These are phyloP conservation scores for Pedicia rivosa DNA, from an alignment of 2,888 invertebrate species.

Conservation along the genomic window DNA sequence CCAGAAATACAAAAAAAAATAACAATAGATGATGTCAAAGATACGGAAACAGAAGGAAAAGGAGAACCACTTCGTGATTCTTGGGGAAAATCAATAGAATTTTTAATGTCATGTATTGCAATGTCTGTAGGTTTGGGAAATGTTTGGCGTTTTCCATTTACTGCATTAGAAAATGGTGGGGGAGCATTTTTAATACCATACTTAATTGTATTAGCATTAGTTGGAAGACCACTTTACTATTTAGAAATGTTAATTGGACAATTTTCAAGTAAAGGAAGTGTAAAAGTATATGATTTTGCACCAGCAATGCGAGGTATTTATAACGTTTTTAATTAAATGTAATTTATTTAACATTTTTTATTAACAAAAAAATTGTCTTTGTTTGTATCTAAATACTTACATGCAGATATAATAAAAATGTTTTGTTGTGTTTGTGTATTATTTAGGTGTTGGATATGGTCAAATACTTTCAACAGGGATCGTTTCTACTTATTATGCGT, in stretches of 20 bases:
- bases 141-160: constrained; percentile 52
- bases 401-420: not conserved
- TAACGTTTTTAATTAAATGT: no score
- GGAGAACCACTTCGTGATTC: constrained; percentile 20
- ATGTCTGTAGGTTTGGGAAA: constrained; percentile 51
- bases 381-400: not conserved
- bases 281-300: constrained; percentile 46
- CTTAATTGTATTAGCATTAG: constrained; percentile 41
- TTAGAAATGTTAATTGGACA: constrained; percentile 60
- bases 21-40: not conserved
- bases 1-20: no score
- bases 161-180: constrained; percentile 49
- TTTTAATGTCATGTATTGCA: constrained; percentile 30
- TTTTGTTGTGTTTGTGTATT: not conserved
- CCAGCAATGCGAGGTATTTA: constrained; percentile 51
- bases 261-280: constrained; percentile 51
- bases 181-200: constrained; percentile 51
- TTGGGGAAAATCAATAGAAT: constrained; percentile 30
- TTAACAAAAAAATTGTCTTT: not conserved
- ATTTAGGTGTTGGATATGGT: constrained; percentile 39
- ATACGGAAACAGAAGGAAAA: constrained; percentile 4
- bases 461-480: constrained; percentile 37
- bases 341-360: no score
- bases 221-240: constrained; percentile 54
- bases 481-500: constrained; percentile 49